Percentiles rank a stretch among this genome's conserved stretches.
phyloP scores from a whole-genome alignment of 1,140 invertebrate genomes.

The Drosophila willistoni region DNA sequence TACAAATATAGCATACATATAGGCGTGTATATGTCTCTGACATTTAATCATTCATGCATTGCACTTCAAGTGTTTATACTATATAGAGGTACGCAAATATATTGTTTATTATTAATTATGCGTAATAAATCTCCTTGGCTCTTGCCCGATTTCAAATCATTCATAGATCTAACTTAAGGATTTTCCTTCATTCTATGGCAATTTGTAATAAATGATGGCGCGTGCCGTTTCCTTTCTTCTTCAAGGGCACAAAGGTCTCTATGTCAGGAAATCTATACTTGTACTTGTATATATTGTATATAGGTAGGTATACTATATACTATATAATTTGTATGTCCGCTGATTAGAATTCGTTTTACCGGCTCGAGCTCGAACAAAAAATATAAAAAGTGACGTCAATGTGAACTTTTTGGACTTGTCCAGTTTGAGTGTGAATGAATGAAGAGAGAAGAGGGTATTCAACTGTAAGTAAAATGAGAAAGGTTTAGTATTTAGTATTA shows the following conservation, averaged over 20 bases:
- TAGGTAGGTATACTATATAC: constrained; percentile 29
- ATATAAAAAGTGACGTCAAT: constrained; percentile 55
- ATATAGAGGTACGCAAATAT: constrained; percentile 11
- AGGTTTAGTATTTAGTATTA: not conserved
- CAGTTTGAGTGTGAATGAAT: not conserved
- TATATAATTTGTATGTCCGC: constrained; percentile 22
- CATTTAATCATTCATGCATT: constrained; percentile 36
- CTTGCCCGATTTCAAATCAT: constrained; percentile 18
- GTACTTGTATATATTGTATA: constrained; percentile 34
- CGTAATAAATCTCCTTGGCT: constrained; percentile 35
- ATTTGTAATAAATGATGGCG: not conserved
- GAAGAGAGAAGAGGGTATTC: too few species aligned
- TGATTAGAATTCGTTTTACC: constrained; percentile 54
- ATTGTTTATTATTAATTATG: constrained; percentile 48
- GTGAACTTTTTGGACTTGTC: constrained; percentile 19
- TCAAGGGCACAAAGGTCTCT: constrained; percentile 29
- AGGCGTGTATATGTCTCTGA: constrained; percentile 11
- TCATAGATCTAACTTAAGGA: not conserved
- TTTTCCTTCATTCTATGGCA: not conserved
- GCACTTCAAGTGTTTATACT: constrained; percentile 34
- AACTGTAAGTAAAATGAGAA: constrained; percentile 7
- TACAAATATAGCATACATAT: not conserved
- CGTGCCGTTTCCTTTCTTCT: constrained; percentile 19
- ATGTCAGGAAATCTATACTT: constrained; percentile 72
- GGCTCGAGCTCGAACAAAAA: not conserved